Base-by-base conservation (phyloP, 2,797 vertebrate species). In the Halcyon badia region DNA sequence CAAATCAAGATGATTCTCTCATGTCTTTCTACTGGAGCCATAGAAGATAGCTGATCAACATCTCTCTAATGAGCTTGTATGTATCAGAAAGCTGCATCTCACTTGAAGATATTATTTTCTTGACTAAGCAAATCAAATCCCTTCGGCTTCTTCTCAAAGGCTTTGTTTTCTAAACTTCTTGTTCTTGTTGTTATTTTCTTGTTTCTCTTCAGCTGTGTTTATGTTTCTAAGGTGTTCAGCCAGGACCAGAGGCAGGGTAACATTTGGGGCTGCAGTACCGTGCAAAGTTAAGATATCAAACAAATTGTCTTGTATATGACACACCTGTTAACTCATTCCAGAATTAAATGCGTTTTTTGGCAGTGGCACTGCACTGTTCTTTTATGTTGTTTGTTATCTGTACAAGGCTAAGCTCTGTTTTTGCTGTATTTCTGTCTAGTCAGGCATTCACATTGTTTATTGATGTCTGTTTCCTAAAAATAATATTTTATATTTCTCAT, bases 81-180 rank as follows among this genome's bases (percentile, higher is more conserved):
- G 35, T 71, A 72, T 87, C 10, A 18, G 73, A 72, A 92, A 94
- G 30, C 62, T 94, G 58, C 62, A 69, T 94, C 71, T 80, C 1
- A 0, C 37, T 75, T 75, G 42, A 73, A 93, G 82, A 39, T 83
- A 84, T 90, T 73, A 17, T 91, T 96, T 94, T 95, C 64, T 93
- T 83, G 31, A 75, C 60, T 83, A 71, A 76, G 39, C 79, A 81
- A 83, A 95, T 71, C 52, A 75, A 78, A 86, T 81, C 92, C 56
- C 69, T 80, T 91, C 79, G 85, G 41, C 19, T 86, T 95, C 91
- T 86, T 60, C 72, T 91, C 31, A 49, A 57, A 88, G 24, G 24
- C 12, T 41, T 70, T 88, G 57, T 61, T 91, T 83, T 78, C 49
- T 78, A 86, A 71, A 64, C 18, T 80, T 66, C n/a, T 81, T 39